These are phyloP conservation scores for Salvelinus alpinus DNA, from an alignment of 2,113 vertebrate genomes.

Conservation along the genomic window DNA sequence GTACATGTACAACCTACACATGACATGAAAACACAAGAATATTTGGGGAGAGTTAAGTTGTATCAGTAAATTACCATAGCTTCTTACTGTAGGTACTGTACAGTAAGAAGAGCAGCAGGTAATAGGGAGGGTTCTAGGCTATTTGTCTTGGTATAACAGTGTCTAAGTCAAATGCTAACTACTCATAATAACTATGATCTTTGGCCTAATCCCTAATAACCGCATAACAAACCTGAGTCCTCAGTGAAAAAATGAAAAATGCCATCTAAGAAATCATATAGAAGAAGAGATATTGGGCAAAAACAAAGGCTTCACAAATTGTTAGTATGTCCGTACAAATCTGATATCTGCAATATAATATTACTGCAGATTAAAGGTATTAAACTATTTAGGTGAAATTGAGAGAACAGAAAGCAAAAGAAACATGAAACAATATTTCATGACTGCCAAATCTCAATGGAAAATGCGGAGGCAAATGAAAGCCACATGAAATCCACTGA, in stretches of 20 bases:
- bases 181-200: slow-evolving; percentile 37
- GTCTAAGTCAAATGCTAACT: slow-evolving; percentile 29
- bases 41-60: neutral
- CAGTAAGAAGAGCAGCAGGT: slow-evolving; percentile 39
- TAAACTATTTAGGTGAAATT: neutral
- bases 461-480: neutral
- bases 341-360: neutral
- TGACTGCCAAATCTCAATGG: slow-evolving; percentile 1
- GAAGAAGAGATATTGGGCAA: slow-evolving; percentile 55
- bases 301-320: neutral
- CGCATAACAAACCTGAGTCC: slow-evolving; percentile 71
- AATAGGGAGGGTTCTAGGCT: slow-evolving; percentile 14
- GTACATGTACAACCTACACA: neutral
- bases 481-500: neutral
- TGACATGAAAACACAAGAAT: neutral
- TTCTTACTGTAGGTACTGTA: neutral
- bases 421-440: slow-evolving; percentile 14
- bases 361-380: neutral
- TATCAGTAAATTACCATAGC: neutral
- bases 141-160: slow-evolving; percentile 33
- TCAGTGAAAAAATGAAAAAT: slow-evolving; percentile 67
- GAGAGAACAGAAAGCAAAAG: neutral
- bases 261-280: slow-evolving; percentile 57
- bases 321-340: neutral
- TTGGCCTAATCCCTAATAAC: slow-evolving; percentile 3